Evolutionary conservation across 1,140 invertebrate species (phyloP), one percentile per base, ranked within the genome.

Genomic region (Bradysia coprophila): DNA sequence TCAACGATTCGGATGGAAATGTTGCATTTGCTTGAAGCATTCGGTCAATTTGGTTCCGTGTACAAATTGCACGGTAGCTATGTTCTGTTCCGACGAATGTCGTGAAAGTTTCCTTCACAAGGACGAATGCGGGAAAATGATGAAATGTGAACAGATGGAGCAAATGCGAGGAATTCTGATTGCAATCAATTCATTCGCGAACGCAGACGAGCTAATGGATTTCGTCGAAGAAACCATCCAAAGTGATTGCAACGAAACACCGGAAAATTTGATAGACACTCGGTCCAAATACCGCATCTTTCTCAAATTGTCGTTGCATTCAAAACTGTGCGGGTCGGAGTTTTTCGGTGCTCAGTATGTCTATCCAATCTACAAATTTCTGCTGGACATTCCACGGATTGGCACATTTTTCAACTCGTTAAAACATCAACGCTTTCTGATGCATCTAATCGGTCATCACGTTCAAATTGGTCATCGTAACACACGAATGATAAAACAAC

Each of bases 71-170:
- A 68, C 67, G 33, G 62, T 65, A 57, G 64, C 69, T 6, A 62
- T 81, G 48, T 88, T 76, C 55, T 94, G 89, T 51, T 74, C 67
- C 45, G 57, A 69, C 24, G 53, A 68, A 40, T 94, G 89, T 58
- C 66, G 61, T 46, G 47, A 63, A 22, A 55, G 52, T 11, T 34
- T 16, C n/a, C n/a, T 34, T 34, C 32, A 34, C 32, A 16, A 34
- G 11, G n/a, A 34, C 11, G 32, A 34, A 13, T 34, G 10, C 75
- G 80, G 4, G 72, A 67, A 63, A 52, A 65, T 13, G 58, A 61
- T 11, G 81, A 74, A 57, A 86, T 92, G 54, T 67, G 73, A 46
- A 87, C 92, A 67, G 92, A 87, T 58, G 51, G 61, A 2, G 56
- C 75, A 6, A 59, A 53, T 85, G 28, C 69, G 75, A 48, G 66